Evolutionary conservation across 2,888 invertebrate genomes (phyloP), one percentile per base, ranked within the genome.

Genomic region (Latrodectus hesperus): DNA sequence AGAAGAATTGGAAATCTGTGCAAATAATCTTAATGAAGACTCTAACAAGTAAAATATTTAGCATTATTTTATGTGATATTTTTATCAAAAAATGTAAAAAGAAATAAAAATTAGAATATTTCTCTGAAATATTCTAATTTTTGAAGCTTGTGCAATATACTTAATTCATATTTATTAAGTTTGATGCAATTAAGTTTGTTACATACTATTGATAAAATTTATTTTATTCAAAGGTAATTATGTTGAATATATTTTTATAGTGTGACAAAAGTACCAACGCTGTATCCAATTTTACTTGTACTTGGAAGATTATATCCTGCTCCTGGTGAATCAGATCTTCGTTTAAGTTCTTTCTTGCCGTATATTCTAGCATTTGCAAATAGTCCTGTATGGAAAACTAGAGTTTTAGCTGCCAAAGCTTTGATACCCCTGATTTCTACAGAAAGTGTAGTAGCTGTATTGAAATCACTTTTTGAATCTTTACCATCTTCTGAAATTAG

Each of bases 291-390:
- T 71, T 93, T 98, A 89, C 92, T 97, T 91, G 93, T 98, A 84
- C 93, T 98, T 77, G 95, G 95, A 2, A 93, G 97, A 55, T 93
- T 98, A 8, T 96, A 96, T 92, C 96, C 96, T 0, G 95, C 95
- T 0, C 93, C 95, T 1, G 92, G 95, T 75, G 96, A 96, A 91
- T 95, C 95, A 65, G 94, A 94, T 12, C 95, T 95, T 90, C 95
- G 95, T 94, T 92, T 96, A 87, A 93, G 94, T 49, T 93, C 94
- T 87, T 95, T 95, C 92, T 93, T 96, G 78, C 94, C 95, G 4
- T 93, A 93, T 90, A 94, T 96, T 84, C 93, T 93, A 52, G 91
- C 93, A 51, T 96, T 96, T 91, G 94, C 95, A 3, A 92, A 93
- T 71, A 95, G 95, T 92, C 93, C 94, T 14, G 94, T 95, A 89